Evolutionary conservation across 2,888 invertebrate genomes (phyloP).

Genomic region (Caenorhabditis angaria): DNA sequence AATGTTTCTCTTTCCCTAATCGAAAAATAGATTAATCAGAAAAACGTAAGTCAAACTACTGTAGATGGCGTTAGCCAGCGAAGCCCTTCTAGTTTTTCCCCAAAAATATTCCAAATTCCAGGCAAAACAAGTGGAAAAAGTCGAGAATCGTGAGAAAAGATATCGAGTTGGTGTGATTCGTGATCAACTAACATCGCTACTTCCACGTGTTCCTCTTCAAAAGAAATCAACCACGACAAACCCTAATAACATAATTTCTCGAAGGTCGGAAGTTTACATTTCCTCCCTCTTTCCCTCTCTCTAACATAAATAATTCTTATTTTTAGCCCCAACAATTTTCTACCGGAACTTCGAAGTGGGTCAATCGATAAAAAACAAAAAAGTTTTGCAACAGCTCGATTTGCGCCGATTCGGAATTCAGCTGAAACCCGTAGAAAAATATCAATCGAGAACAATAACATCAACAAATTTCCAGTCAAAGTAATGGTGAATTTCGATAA

Average conservation of each 20-base stretch:
- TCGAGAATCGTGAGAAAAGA: conserved; percentile 29
- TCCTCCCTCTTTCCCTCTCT: conserved; percentile 8
- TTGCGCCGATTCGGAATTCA: conserved; percentile 13
- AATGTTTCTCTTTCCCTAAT: too few relatives aligned
- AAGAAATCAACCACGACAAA: background rate
- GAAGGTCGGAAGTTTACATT: conserved; percentile 9
- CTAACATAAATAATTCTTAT: background rate
- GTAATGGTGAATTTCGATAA: conserved; percentile 36
- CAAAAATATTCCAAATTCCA: background rate
- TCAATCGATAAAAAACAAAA: conserved; percentile 28
- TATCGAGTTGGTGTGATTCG: conserved; percentile 43
- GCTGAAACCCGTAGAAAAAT: background rate
- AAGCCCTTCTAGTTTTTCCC: too few relatives aligned
- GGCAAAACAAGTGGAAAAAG: conserved; percentile 30
- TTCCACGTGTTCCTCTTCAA: conserved; percentile 27
- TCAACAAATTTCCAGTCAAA: conserved; percentile 25
- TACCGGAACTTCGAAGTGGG: background rate
- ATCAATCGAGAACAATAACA: background rate
- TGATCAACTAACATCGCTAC: conserved; percentile 27
- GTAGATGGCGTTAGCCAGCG: too few relatives aligned
- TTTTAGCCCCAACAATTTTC: conserved; percentile 8
- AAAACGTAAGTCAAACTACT: too few relatives aligned
- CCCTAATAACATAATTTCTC: background rate
- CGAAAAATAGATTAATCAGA: too few relatives aligned
- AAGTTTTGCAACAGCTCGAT: conserved; percentile 24